Evolutionary conservation across 2,888 invertebrate species (phyloP), one percentile per base, ranked within the genome.

Genomic region (Aphidoletes aphidimyza): DNA sequence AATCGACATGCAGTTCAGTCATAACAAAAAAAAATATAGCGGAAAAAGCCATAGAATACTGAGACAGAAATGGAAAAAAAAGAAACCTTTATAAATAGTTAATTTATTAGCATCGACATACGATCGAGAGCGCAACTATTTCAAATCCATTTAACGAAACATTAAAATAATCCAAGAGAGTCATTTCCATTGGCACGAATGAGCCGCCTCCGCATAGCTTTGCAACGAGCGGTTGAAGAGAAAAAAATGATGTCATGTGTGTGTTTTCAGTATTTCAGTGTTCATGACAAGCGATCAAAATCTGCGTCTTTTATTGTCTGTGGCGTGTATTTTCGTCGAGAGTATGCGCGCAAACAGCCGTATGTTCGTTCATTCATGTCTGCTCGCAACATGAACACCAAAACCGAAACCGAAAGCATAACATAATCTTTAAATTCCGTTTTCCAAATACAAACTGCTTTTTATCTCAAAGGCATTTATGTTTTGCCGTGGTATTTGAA

Each of bases 101-200:
- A 69, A 69, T 69, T 69, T 69, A 69, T 69, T 69, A 69, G 14
- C 26, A 69, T 69, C 34, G 69, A 26, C 69, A 69, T 69, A 14
- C 69, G 34, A 69, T 69, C 17, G 69, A 69, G 69, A 69, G 30
- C 69, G 22, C 54, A 54, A 54, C 3, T 14, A 69, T 69, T 69
- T 69, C 30, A 69, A 69, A 69, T 69, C 69, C 69, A 69, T 69
- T 69, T 69, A 69, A 69, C 69, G 34, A 69, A 69, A 69, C 69
- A 69, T 69, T 69, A 34, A 69, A 69, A 69, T 69, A 34, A 69
- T 26, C 69, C 34, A 69, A 69, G 69, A 69, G 69, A 69, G 69
- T 69, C 69, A 30, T 69, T 69, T 69, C 69, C 26, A 30, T 69
- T 69, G 69, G 69, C 30, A 69, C 69, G 69, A 69, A 69, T 17